Percentiles rank a stretch among this genome's conserved stretches.
phyloP scores from a whole-genome alignment of 2,888 invertebrate genomes.

The Crossocerus cetratus region DNA sequence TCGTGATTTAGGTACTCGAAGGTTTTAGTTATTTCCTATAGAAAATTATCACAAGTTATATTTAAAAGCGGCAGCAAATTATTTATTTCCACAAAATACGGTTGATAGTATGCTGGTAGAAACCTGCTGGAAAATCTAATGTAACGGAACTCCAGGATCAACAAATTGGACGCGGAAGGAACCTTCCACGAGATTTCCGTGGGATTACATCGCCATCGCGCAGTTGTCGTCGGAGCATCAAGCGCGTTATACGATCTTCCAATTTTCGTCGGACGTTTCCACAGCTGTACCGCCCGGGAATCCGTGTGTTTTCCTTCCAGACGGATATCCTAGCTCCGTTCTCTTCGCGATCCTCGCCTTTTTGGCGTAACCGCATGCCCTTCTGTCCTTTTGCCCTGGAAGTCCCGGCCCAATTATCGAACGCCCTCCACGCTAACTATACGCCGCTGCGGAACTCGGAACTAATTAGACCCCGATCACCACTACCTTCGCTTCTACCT shows the following conservation, averaged over 20 bases:
- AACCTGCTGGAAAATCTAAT: no score
- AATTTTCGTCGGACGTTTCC: no score
- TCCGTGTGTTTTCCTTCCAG: not conserved
- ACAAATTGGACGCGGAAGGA: no score
- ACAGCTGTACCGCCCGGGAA: not conserved
- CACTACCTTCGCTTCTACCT: not conserved
- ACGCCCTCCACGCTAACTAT: not conserved
- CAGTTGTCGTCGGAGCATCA: not conserved
- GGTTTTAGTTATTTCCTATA: no score
- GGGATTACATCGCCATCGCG: no score
- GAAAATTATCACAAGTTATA: no score
- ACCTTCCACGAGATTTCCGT: no score
- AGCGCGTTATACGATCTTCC: not conserved
- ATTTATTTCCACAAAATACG: no score
- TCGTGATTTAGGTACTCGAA: no score
- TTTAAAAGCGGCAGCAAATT: no score
- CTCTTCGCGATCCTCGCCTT: not conserved
- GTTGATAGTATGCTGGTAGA: no score
- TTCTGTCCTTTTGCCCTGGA: not conserved
- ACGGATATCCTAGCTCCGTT: not conserved
- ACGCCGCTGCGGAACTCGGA: not conserved
- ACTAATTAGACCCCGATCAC: not conserved
- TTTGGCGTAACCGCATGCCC: constrained; percentile 1
- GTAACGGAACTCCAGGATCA: no score
- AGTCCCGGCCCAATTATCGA: constrained; percentile 1